Base-by-base conservation (phyloP, 64 coral and sea anemone genomes). In the Porites australiensis region DNA sequence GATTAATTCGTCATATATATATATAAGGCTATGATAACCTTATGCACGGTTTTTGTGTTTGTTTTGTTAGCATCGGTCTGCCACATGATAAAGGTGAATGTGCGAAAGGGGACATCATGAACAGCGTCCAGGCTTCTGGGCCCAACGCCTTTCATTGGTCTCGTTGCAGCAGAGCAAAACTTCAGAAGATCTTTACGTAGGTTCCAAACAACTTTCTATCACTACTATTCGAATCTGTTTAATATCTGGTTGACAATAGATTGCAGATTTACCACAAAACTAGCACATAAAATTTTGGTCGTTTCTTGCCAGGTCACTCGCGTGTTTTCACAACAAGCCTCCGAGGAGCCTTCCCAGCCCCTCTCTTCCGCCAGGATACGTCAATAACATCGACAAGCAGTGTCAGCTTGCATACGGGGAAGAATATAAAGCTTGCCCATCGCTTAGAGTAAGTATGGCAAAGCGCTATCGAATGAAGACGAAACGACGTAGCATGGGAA, bases 131-230 rank as follows among this genome's bases (percentile, higher is more conserved):
- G 57, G 70, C 93, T 9, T 14, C 37, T 14, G 93, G 93, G 0
- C 72, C 82, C 11, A 95, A 89, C 66, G 80, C 93, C 52, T 90
- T 90, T 13, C 70, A 57, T 2, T 95, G 93, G 93, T 95, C 93
- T 10, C 21, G 58, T 16, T 95, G 93, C 52, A 90, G 81, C 72
- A 73, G 79, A 44, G 63, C 53, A 2, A 50, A 69, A 11, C 43
- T 95, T 18, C 59, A 70, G 86, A 3, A 64, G 6, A 86, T 44
- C 50, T 95, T 90, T 68, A 90, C 14, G 91, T 93, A 87, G 70
- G 72, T 65, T 13, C n/a, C 3, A 13, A 15, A 8, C 58, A 19
- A 15, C 5, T 46, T 75, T 53, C 8, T 44, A 8, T 27, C 13
- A 37, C 27, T 37, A 1, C 27, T 1, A 37, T 0, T 37, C 0